Percentiles rank a stretch among this genome's conserved stretches.
Evolutionary conservation across 2,888 invertebrate genomes (phyloP).

Genomic region (Hymenopus coronatus): DNA sequence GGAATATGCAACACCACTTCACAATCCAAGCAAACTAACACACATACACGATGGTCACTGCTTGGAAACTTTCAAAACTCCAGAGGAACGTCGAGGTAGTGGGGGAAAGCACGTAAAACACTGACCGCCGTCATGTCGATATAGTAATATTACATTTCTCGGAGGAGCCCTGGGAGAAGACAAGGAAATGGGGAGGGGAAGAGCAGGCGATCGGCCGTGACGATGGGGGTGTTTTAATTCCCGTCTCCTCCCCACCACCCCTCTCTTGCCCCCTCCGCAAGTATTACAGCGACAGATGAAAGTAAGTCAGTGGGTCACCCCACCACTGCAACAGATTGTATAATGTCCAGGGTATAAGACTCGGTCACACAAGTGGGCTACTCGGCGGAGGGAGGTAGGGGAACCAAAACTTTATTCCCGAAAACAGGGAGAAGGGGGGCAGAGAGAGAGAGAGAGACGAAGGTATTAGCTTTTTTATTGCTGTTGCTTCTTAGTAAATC

Average conservation of each 20-base stretch:
- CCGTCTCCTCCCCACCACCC: background rate
- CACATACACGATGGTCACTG: background rate
- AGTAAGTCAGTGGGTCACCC: slow-evolving; percentile 14
- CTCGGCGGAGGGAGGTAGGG: background rate
- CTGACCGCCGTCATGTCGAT: background rate
- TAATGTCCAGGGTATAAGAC: background rate
- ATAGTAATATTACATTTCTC: background rate
- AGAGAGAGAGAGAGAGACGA: background rate
- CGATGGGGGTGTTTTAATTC: slow-evolving; percentile 23
- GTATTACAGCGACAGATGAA: background rate
- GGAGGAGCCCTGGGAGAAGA: background rate
- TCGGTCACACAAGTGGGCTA: slow-evolving; percentile 18
- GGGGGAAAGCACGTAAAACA: background rate
- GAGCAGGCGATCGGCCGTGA: background rate
- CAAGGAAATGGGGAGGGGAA: background rate
- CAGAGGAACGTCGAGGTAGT: background rate
- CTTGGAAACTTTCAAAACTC: slow-evolving; percentile 4
- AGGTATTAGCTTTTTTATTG: background rate
- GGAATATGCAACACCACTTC: background rate
- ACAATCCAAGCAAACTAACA: background rate
- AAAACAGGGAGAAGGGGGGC: background rate
- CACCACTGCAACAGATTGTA: background rate
- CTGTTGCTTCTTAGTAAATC: background rate
- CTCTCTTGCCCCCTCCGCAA: background rate
- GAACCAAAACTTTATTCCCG: slow-evolving; percentile 1